Base-by-base conservation (phyloP, 92 coral and sea anemone genomes). In the Epizoanthus ramosus region DNA sequence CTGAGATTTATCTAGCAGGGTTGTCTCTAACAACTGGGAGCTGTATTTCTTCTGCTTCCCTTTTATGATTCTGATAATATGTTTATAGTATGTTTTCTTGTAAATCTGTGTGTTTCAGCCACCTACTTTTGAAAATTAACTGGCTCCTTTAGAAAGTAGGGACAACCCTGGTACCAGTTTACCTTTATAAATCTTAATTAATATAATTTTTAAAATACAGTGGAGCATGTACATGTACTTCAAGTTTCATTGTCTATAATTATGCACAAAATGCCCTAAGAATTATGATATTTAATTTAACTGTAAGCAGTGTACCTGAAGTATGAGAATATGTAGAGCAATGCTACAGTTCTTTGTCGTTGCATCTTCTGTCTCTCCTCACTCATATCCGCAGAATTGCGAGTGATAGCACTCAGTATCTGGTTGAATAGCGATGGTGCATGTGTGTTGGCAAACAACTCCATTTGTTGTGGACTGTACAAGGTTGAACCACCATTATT, bases 381-480 rank as follows among this genome's bases (percentile, higher is more conserved):
- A 19, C 39, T 43, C 5, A 43, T 14, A 8, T 12, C 52, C 3
- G 53, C 33, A 6, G 45, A 45, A 33, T 68, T 16, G 1, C 73
- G 73, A 68, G 45, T 28, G 73, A 68, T 68, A 18, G 73, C 31
- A 8, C 17, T 19, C 73, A 31, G 19, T 25, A 68, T 24, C n/a
- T 68, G 73, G 12, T 31, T 68, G 6, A 28, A 68, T 52, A 68
- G 17, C 8, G 73, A 68, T 10, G 73, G 73, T 4, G 47, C 52
- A 68, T 68, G 73, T 43, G 10, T 33, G 17, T 68, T 68, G 13
- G 50, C 73, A 16, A 68, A 68, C 39, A 43, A 0, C 39, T 68
- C 73, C 73, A 33, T 33, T 24, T 68, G 52, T 68, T 68, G 73
- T 12, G 73, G 73, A 43, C 50, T 68, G 17, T 68, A 68, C 33